Conservation (phyloP, 2,113 vertebrate genomes). For the Genyomyrus donnyi region DNA sequence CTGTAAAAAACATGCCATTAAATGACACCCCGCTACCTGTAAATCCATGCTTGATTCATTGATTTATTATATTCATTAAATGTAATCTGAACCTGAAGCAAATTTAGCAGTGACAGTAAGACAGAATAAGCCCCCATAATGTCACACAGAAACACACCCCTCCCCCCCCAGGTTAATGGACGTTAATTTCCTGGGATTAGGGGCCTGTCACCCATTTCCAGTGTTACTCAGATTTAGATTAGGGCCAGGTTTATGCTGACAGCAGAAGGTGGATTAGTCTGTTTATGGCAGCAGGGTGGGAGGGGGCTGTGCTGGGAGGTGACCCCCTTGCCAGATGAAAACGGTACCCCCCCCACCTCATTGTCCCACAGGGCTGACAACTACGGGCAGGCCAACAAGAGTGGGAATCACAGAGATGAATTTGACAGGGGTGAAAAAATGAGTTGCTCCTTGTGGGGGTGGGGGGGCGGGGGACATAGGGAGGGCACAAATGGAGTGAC, state of each 20-base stretch:
- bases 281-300: slow-evolving; percentile 44
- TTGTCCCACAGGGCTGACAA: slow-evolving; percentile 16
- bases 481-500: slow-evolving; percentile 41
- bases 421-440: slow-evolving; percentile 47
- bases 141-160: not conserved
- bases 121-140: not conserved
- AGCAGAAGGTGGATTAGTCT: slow-evolving; percentile 64
- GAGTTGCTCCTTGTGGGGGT: slow-evolving; percentile 34
- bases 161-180: slow-evolving; percentile 18
- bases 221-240: slow-evolving; percentile 58
- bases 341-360: not conserved
- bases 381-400: not conserved
- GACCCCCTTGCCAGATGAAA: slow-evolving; percentile 18
- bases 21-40: not conserved
- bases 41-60: not conserved
- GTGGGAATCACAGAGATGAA: slow-evolving; percentile 32
- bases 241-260: slow-evolving; percentile 58
- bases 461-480: slow-evolving; percentile 34
- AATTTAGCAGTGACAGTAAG: not conserved
- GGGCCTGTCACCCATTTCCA: slow-evolving; percentile 36
- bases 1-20: not conserved
- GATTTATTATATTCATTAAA: not conserved
- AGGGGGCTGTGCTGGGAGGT: not conserved
- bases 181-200: slow-evolving; percentile 31
- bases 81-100: not conserved